Base-by-base conservation (phyloP, 2,797 vertebrate genomes). In the Hippocampus kuda region DNA sequence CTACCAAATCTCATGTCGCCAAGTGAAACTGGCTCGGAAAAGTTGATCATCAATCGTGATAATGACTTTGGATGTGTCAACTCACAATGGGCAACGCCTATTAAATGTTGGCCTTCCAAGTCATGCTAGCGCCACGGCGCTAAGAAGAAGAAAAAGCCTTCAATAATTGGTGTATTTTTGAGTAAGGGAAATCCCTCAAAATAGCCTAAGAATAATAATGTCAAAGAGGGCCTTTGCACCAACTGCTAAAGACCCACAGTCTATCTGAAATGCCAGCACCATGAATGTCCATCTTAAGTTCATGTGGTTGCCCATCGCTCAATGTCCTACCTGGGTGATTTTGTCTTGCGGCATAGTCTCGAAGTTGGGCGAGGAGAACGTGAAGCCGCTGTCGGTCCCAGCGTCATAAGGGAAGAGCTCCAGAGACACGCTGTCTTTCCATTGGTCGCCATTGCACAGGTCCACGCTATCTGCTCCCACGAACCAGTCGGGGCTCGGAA, bases 401-500 rank as follows among this genome's bases (percentile, higher is more conserved):
- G 97, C 95, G 12, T 99, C 97, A 0, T 94, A 92, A 0, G 97
- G 97, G 78, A 89, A 92, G 38, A 99, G 92, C 65, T 98, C 93
- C 73, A 97, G 61, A 0, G 90, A 85, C 1, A 93, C 75, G 59
- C 87, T 92, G 6, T 96, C 92, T 81, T 90, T 92, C 97, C 97
- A 99, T 42, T 76, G 88, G 66, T 90, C 88, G 5, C 93, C 92
- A 1, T 94, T 91, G 42, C 97, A 98, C 63, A 99, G 90, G 73
- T 94, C 92, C 65, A 98, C 66, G 69, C 92, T 93, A 83, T 97
- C 93, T 67, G 92, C 77, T 1, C 97, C 97, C 79, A 98, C 94
- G 77, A 99, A 99, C 97, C 97, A 99, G 87, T 99, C 97, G 0
- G 97, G 95, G 74, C 97, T 99, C 5, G 97, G 97, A 71, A 99